These are phyloP conservation scores for Chloropsis hardwickii DNA, from an alignment of 2,113 vertebrate species.

Conservation along the genomic window DNA sequence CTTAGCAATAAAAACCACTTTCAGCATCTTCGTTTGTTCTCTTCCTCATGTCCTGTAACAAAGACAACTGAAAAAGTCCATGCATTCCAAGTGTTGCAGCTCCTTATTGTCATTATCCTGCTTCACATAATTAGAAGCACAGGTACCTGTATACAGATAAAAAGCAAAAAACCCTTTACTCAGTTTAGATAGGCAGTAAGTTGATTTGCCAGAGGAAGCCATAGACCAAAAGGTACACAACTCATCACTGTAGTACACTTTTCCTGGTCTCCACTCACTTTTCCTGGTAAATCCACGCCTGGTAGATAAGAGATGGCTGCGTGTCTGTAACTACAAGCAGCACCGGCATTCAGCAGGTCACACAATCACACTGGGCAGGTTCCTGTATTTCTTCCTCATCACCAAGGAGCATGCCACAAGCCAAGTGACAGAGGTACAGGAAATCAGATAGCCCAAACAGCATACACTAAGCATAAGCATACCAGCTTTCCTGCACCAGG, in stretches of 20 bases:
- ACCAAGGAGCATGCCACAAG: neutral
- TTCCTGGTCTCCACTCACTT: neutral
- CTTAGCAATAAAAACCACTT: neutral
- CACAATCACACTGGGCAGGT: neutral
- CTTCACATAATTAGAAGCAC: neutral
- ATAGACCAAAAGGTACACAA: neutral
- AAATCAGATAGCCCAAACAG: neutral
- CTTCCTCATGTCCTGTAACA: neutral
- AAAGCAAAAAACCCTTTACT: neutral
- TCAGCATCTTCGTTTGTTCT: neutral
- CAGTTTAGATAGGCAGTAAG: neutral
- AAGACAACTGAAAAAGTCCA: neutral
- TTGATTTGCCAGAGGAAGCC: neutral
- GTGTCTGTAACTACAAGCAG: neutral
- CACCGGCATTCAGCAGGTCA: neutral
- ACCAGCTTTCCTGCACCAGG: neutral
- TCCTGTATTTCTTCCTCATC: neutral
- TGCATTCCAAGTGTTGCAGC: neutral
- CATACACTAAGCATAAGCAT: neutral
- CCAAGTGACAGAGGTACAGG: neutral
- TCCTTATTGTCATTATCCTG: neutral
- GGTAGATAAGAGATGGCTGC: neutral
- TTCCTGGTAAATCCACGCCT: neutral
- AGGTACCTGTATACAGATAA: neutral
- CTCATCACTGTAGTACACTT: accelerated